A percentile compares a stretch with the other conserved stretches of the same genome.
phyloP scores from a whole-genome alignment of 2,113 vertebrate species.

The Tragelaphus scriptus region DNA sequence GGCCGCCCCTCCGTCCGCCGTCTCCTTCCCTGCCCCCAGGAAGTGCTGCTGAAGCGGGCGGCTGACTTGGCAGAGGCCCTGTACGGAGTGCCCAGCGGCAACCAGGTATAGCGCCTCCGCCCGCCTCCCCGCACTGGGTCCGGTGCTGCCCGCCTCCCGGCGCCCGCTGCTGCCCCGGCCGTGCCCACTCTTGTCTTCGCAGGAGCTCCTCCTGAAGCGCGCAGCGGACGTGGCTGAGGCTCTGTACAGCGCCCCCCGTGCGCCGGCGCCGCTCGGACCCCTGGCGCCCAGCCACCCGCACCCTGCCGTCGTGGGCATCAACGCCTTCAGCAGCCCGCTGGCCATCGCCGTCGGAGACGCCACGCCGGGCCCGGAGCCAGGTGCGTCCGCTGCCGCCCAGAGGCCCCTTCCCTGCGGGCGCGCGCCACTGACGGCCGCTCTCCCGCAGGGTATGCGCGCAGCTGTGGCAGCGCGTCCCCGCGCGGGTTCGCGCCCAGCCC shows the following conservation, averaged over 20 bases:
- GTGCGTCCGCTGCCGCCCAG: slow-evolving; percentile 71
- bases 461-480: slow-evolving; percentile 89
- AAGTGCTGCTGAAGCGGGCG: slow-evolving; percentile 93
- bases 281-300: slow-evolving; percentile 86
- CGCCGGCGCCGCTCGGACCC: slow-evolving; percentile 89
- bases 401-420: not conserved
- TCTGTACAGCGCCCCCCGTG: slow-evolving; percentile 94
- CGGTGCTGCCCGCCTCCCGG: not conserved
- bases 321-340: slow-evolving; percentile 93
- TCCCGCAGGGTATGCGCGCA: slow-evolving; percentile 89
- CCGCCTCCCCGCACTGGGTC: not conserved
- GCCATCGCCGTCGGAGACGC: slow-evolving; percentile 91
- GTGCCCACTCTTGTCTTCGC: slow-evolving; percentile 22
- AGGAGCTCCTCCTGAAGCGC: slow-evolving; percentile 96
- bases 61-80: slow-evolving; percentile 94
- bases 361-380: slow-evolving; percentile 88
- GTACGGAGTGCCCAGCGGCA: slow-evolving; percentile 92
- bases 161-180: not conserved
- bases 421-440: not conserved
- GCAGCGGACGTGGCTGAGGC: slow-evolving; percentile 96
- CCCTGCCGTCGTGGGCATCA: slow-evolving; percentile 90
- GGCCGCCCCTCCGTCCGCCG: not conserved
- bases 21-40: slow-evolving; percentile 76
- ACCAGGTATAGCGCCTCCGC: slow-evolving; percentile 83
- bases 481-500: slow-evolving; percentile 93